These are phyloP conservation scores for Acrobasis consociella DNA, from an alignment of 2,888 invertebrate species.

Conservation along the genomic window DNA sequence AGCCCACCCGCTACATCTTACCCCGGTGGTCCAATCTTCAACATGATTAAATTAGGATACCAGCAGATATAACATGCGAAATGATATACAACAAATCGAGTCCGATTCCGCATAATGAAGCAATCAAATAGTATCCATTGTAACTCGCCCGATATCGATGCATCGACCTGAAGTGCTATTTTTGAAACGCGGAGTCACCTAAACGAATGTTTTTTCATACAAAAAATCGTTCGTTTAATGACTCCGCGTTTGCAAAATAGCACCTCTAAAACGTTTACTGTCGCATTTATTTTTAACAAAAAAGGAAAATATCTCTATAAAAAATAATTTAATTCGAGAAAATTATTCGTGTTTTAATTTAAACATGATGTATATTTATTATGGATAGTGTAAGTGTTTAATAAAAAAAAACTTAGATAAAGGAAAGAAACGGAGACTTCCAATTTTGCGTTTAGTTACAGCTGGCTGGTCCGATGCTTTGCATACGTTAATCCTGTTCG, in stretches of 20 bases:
- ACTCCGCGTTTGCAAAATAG: too few species aligned
- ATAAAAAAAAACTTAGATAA: neutral
- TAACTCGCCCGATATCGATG: constrained; percentile 49
- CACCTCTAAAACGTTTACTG: too few species aligned
- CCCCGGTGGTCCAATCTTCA: constrained; percentile 80
- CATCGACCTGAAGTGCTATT: constrained; percentile 36
- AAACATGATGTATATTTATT: constrained; percentile 11
- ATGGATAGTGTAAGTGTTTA: constrained; percentile 9
- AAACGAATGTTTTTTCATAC: too few species aligned
- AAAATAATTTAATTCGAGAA: too few species aligned
- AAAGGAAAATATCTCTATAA: too few species aligned
- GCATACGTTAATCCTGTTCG: constrained; percentile 70
- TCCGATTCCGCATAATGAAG: constrained; percentile 77
- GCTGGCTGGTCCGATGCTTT: constrained; percentile 53
- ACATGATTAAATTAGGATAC: constrained; percentile 81
- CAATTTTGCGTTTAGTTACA: constrained; percentile 47
- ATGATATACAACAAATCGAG: constrained; percentile 78
- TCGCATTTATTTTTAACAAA: too few species aligned
- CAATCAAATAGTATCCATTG: constrained; percentile 78
- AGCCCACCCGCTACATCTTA: constrained; percentile 68
- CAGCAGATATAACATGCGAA: constrained; percentile 77
- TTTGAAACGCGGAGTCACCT: too few species aligned
- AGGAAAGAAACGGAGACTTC: constrained; percentile 29
- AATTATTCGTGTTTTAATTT: neutral
- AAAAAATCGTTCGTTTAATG: too few species aligned